Conservation (phyloP, 2,888 invertebrate genomes). For the Allygus modestus region DNA sequence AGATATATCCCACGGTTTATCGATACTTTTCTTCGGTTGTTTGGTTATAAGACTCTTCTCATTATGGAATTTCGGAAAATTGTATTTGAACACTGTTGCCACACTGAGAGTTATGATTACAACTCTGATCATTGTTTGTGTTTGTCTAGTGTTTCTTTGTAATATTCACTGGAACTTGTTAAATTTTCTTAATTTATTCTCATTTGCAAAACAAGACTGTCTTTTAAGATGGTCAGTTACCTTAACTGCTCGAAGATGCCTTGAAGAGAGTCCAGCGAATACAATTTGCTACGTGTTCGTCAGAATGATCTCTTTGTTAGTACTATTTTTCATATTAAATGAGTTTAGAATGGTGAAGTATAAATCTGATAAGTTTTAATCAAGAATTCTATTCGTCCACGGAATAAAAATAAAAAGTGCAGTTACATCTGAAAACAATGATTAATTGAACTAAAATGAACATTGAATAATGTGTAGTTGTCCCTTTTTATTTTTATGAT, state of each 20-base stretch:
- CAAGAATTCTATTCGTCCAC: too few relatives aligned
- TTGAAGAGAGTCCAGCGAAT: background rate
- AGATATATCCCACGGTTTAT: background rate
- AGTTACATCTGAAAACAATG: too few relatives aligned
- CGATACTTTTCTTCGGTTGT: background rate
- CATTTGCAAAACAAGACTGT: background rate
- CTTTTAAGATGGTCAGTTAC: background rate
- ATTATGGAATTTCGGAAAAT: background rate
- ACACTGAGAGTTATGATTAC: background rate
- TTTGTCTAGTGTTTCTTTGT: background rate
- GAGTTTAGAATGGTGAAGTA: background rate
- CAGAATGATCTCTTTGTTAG: background rate
- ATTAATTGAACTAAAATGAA: too few relatives aligned
- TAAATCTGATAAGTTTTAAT: background rate
- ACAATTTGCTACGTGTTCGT: background rate
- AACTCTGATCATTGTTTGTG: background rate
- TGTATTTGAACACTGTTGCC: background rate
- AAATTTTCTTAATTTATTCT: background rate
- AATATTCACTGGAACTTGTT: background rate
- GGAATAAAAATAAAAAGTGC: too few relatives aligned
- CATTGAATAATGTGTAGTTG: too few relatives aligned
- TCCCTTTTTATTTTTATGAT: too few relatives aligned
- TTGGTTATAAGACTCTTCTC: background rate
- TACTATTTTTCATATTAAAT: background rate
- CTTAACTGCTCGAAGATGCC: background rate